Evolutionary conservation across 2,797 vertebrate genomes (phyloP).

Genomic region (Neostethus bicornis): DNA sequence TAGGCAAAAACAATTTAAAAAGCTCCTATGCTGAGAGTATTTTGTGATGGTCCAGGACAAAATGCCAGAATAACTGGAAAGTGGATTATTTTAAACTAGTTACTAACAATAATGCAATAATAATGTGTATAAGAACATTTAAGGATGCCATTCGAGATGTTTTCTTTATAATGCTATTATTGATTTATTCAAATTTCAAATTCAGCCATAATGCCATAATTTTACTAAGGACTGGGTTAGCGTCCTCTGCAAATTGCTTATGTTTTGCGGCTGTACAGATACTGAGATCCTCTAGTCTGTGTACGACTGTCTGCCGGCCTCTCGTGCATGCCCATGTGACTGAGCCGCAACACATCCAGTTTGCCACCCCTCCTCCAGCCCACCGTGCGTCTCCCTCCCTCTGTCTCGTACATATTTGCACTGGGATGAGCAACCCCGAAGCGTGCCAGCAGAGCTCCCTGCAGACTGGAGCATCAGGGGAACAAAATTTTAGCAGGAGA

Average conservation of each 20-base stretch:
- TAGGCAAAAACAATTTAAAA: slow-evolving; percentile 3
- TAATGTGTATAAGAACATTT: too few relatives aligned
- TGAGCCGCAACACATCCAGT: slow-evolving; percentile 52
- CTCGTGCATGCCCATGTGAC: slow-evolving; percentile 74
- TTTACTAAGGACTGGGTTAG: slow-evolving; percentile 15
- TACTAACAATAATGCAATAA: too few relatives aligned
- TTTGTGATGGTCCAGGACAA: neutral
- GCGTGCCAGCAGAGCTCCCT: slow-evolving; percentile 36
- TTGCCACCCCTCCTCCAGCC: slow-evolving; percentile 48
- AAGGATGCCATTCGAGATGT: too few relatives aligned
- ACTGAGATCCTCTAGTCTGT: slow-evolving; percentile 26
- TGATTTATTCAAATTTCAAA: too few relatives aligned
- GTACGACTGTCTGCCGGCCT: slow-evolving; percentile 26
- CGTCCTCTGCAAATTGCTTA: slow-evolving; percentile 32
- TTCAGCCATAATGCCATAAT: neutral
- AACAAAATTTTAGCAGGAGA: slow-evolving; percentile 9
- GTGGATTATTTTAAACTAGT: too few relatives aligned
- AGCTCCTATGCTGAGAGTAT: neutral
- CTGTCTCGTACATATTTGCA: slow-evolving; percentile 39
- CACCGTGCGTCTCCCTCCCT: slow-evolving; percentile 34
- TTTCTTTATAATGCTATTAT: too few relatives aligned
- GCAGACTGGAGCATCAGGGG: slow-evolving; percentile 39
- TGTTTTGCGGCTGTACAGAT: slow-evolving; percentile 32
- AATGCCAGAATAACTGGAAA: neutral
- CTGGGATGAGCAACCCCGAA: slow-evolving; percentile 42